A percentile compares a stretch with the other conserved stretches of the same genome.
These are phyloP conservation scores for Aplochiton taeniatus DNA, from an alignment of 2,797 vertebrate species.

Conservation along the genomic window DNA sequence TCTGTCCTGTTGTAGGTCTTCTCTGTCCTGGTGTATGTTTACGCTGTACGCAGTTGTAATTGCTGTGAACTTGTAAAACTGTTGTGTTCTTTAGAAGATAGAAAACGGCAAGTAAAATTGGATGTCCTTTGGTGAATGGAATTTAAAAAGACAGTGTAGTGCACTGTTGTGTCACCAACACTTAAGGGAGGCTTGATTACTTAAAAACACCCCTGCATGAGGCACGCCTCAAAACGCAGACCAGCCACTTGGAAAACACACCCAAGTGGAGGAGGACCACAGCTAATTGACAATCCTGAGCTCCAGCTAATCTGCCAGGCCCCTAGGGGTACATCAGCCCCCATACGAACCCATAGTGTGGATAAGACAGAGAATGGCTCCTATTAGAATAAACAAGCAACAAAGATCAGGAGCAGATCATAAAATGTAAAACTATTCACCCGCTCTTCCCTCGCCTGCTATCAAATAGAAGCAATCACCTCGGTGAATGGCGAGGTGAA, in stretches of 20 bases:
- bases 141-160: not conserved
- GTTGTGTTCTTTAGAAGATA: too few relatives aligned
- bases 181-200: not conserved
- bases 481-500: constrained; percentile 41
- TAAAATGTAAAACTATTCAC: constrained; percentile 42
- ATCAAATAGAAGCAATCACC: constrained; percentile 46
- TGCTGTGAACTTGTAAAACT: too few relatives aligned
- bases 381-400: constrained; percentile 21
- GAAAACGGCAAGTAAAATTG: constrained; percentile 1
- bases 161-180: not conserved
- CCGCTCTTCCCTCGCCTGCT: constrained; percentile 28
- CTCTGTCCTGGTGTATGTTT: not conserved
- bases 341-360: constrained; percentile 28
- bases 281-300: constrained; percentile 55
- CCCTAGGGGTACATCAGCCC: constrained; percentile 19
- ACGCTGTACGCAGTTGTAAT: too few relatives aligned
- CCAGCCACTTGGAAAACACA: constrained; percentile 18
- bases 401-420: constrained; percentile 36
- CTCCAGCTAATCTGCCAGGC: constrained; percentile 17
- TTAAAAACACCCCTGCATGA: not conserved
- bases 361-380: constrained; percentile 37
- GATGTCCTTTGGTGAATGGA: not conserved
- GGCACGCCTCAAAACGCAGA: constrained; percentile 18
- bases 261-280: constrained; percentile 27
- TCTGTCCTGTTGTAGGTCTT: not conserved